These are phyloP conservation scores for Dicrostonyx torquatus DNA, from an alignment of 2,797 vertebrate species.

Conservation along the genomic window DNA sequence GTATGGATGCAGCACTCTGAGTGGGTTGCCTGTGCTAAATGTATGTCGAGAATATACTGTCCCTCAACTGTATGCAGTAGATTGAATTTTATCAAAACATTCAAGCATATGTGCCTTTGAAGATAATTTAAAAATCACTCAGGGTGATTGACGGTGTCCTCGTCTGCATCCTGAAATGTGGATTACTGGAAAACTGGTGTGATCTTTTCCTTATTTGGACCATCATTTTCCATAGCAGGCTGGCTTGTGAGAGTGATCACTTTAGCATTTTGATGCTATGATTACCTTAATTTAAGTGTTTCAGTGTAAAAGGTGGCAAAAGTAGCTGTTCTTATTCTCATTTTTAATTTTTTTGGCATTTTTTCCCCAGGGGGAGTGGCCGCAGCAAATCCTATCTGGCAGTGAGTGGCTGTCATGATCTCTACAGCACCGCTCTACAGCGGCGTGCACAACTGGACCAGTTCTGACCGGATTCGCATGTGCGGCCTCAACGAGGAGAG, in stretches of 20 bases:
- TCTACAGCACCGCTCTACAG: constrained; percentile 87
- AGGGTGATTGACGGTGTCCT: constrained; percentile 62
- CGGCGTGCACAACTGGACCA: constrained; percentile 87
- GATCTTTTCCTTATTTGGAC: background rate
- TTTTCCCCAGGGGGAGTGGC: constrained; percentile 83
- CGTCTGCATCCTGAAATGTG: constrained; percentile 52
- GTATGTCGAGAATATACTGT: constrained; percentile 50
- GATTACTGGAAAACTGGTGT: constrained; percentile 60
- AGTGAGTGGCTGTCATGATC: constrained; percentile 88
- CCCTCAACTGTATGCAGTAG: constrained; percentile 59
- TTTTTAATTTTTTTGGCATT: constrained; percentile 64
- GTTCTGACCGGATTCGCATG: constrained; percentile 88
- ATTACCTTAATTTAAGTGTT: constrained; percentile 58
- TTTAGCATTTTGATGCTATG: constrained; percentile 13
- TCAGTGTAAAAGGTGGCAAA: constrained; percentile 7
- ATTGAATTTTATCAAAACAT: constrained; percentile 64
- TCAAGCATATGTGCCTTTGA: constrained; percentile 62
- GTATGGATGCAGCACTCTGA: constrained; percentile 4
- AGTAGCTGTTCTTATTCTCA: background rate
- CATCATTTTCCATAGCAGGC: constrained; percentile 31
- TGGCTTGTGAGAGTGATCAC: constrained; percentile 23
- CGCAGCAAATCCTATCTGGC: constrained; percentile 77
- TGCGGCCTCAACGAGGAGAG: constrained; percentile 89
- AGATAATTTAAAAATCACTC: constrained; percentile 65
- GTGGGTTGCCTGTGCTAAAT: constrained; percentile 61